phyloP scores from a whole-genome alignment of 2,888 invertebrate genomes.

The Eupithecia insigniata region DNA sequence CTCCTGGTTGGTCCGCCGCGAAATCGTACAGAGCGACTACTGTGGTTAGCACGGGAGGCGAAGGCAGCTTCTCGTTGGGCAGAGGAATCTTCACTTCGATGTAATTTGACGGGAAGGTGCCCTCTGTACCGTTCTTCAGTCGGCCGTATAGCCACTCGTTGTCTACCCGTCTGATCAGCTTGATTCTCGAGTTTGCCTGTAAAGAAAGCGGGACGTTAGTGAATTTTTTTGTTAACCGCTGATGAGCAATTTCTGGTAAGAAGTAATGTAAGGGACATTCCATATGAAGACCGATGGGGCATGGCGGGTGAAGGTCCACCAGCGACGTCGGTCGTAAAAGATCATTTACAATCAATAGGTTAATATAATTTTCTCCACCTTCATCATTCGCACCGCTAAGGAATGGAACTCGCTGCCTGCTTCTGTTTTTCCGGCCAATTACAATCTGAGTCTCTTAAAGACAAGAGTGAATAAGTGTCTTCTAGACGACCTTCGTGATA shows the following conservation, averaged over 20 bases:
- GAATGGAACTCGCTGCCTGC: too few species aligned
- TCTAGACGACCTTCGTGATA: too few species aligned
- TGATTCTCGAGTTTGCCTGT: constrained; percentile 89
- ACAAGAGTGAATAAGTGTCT: too few species aligned
- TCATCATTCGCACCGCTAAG: too few species aligned
- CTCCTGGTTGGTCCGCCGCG: constrained; percentile 82
- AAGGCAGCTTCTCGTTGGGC: constrained; percentile 62
- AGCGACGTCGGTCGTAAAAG: not conserved
- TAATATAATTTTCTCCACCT: too few species aligned
- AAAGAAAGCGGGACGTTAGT: constrained; percentile 11
- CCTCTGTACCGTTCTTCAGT: constrained; percentile 86
- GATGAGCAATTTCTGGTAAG: not conserved
- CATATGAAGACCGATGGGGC: too few species aligned
- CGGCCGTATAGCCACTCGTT: constrained; percentile 92
- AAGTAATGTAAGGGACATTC: too few species aligned
- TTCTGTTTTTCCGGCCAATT: too few species aligned
- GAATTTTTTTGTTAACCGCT: not conserved
- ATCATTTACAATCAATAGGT: not conserved
- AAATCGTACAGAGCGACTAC: constrained; percentile 89
- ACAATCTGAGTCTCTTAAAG: too few species aligned
- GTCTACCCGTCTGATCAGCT: constrained; percentile 88
- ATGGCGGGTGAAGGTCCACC: too few species aligned
- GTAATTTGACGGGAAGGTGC: constrained; percentile 93
- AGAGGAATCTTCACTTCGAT: constrained; percentile 90
- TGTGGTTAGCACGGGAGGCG: constrained; percentile 62